A percentile compares a stretch with the other conserved stretches of the same genome.
phyloP scores from a whole-genome alignment of 2,888 invertebrate genomes.

The Calameuta pallipes region DNA sequence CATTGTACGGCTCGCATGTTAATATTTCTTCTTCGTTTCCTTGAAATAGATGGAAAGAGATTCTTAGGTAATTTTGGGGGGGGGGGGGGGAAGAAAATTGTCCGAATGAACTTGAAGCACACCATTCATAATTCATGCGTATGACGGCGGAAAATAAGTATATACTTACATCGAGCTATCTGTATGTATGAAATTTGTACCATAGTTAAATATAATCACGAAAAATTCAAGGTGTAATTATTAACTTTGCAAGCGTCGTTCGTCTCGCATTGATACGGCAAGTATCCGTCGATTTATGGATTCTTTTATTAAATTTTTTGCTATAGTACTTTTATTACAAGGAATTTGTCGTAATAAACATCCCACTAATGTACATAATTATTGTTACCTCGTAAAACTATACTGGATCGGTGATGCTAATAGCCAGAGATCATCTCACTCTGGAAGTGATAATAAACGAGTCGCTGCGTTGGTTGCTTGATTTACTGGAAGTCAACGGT shows the following conservation, averaged over 20 bases:
- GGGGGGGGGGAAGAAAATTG: not conserved
- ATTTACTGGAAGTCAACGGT: not conserved
- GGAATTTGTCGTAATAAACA: conserved; percentile 47
- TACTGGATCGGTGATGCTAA: not conserved
- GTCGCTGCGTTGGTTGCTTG: not conserved
- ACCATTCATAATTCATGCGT: not conserved
- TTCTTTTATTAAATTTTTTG: conserved; percentile 50
- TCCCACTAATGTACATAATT: conserved; percentile 46
- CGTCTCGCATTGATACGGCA: not conserved
- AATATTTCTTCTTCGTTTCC: not conserved
- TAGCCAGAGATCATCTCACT: too few relatives aligned
- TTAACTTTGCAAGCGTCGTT: not conserved
- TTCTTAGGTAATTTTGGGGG: not conserved
- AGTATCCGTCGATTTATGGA: conserved; percentile 29
- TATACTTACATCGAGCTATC: not conserved
- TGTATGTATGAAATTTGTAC: conserved; percentile 52
- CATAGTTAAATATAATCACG: conserved; percentile 40
- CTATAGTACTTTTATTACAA: conserved; percentile 55
- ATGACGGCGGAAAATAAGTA: not conserved
- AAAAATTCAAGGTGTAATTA: not conserved
- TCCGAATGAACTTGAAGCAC: not conserved
- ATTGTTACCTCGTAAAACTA: conserved; percentile 34
- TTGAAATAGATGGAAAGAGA: not conserved
- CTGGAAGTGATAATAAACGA: not conserved
- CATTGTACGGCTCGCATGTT: not conserved